Base-by-base conservation (phyloP, 2,113 vertebrate species). In the Rhea americana region DNA sequence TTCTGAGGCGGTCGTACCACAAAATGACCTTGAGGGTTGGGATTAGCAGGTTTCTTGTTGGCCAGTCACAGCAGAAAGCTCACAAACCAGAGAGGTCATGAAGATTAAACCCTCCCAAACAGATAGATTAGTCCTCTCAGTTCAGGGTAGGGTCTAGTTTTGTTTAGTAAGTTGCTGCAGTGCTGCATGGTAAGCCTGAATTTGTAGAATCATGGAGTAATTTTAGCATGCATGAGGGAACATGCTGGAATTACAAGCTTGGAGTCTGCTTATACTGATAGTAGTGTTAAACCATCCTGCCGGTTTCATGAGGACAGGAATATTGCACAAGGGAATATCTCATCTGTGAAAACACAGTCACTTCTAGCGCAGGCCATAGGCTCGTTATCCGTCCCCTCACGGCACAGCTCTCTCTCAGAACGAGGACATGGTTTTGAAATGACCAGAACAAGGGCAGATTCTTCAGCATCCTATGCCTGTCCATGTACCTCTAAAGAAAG, bases 401-500 rank as follows among this genome's bases (percentile, higher is more conserved):
- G 16, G 39, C 39, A 18, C 11, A 30, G 13, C 39, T 28, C 25
- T 28, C 26, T 41, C 39, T 65, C 25, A 5, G 4, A 11, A 11
- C 18, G 30, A 58, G 30, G 55, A 18, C 55, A 16, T 18, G 62
- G 37, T 37, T 17, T 65, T 65, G 5, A 41, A 1, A 50, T 32
- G 61, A 20, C 28, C 1, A 1, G 32, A 63, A 26, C 6, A 11
- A 37, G 41, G 47, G 53, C 53, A 16, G 9, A 2, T 62, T 43
- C 24, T 48, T 67, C 7, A 3, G 12, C 2, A 9, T 20, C 30
- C 1, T 24, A 30, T 67, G 53, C 35, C 37, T 16, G 22, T 66
- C 10, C 1, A 18, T 48, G 73, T 22, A 26, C 26, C 6, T 0
- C 4, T 15, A 24, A n/a, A 56, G 70, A 24, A n/a, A 56, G 70